Base-by-base conservation (phyloP, 2,888 invertebrate species). In the Ctena decussata region DNA sequence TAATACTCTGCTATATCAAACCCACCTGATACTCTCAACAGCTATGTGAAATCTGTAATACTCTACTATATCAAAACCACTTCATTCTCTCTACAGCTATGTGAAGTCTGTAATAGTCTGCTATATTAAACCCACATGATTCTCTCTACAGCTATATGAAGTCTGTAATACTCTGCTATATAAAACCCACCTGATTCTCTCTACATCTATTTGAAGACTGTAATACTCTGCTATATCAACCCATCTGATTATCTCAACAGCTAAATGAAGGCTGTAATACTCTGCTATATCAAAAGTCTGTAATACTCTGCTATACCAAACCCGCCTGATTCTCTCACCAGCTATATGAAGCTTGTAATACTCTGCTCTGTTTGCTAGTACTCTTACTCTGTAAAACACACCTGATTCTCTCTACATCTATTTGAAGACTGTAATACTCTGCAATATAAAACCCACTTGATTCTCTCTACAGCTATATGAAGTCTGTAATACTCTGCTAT, bases 401-500 rank as follows among this genome's bases (percentile, higher is more conserved):
- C 94, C 98, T 97, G 91, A 97, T 96, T 82, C 96, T 96, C 93
- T 97, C 97, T 0, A 97, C 96, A 0, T 97, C 97, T 0, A 97
- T 96, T 90, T 97, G 97, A 27, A 97, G 94, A 92, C 97, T 97
- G 95, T 98, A 98, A 72, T 97, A 97, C 96, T n/a, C n/a, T n/a
- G n/a, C n/a, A n/a, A n/a, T n/a, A n/a, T n/a, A n/a, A n/a, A n/a
- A 65, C 41, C 74, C 80, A 98, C 94, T 98, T 97, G 91, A 97
- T 96, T 82, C 96, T 96, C 93, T 97, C 97, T 0, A 97, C 96
- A 0, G 97, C 97, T 0, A 97, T 96, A 90, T 97, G 97, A 27
- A 97, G 94, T 92, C 97, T 97, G 95, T 98, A 98, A 72, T 97
- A 97, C 96, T 98, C 98, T 11, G 97, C 97, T 18, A 96, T 91